Conservation (phyloP, 2,888 invertebrate species). For the Strigamia maritima region DNA sequence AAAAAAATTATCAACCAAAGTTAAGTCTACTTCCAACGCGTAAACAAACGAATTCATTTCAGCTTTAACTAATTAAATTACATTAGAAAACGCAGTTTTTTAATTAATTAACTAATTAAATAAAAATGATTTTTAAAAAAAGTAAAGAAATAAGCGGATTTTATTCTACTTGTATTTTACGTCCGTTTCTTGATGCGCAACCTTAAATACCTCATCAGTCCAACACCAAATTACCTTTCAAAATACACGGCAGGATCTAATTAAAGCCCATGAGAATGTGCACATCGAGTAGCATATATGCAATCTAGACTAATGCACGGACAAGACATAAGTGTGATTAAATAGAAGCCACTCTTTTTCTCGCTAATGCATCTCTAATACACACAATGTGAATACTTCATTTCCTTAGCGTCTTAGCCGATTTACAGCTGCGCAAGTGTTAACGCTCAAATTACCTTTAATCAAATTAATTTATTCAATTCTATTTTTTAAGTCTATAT, state of each 20-base stretch:
- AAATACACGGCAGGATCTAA: conserved; percentile 26
- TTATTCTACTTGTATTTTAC: neutral
- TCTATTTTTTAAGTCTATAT: conserved; percentile 8
- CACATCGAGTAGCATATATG: conserved; percentile 17
- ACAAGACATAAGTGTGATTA: conserved; percentile 29
- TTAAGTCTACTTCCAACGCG: neutral
- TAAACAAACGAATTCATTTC: neutral
- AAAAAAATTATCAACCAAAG: conserved; percentile 3
- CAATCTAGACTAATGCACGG: conserved; percentile 31
- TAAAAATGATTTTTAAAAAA: too few relatives aligned
- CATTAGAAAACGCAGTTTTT: neutral
- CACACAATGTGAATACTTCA: conserved; percentile 17
- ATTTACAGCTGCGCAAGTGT: conserved; percentile 17
- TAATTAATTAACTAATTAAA: neutral
- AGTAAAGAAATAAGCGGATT: neutral
- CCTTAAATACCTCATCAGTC: conserved; percentile 32
- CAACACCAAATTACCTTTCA: conserved; percentile 13
- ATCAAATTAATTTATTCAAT: conserved; percentile 30
- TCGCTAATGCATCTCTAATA: conserved; percentile 29
- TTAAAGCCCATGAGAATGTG: conserved; percentile 4
- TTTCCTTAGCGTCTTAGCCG: conserved; percentile 26
- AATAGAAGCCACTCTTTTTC: conserved; percentile 25
- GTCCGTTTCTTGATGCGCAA: neutral
- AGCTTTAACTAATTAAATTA: neutral
- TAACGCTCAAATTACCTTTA: conserved; percentile 28